Evolutionary conservation across 2,113 vertebrate genomes (phyloP).

Genomic region (Hipposideros armiger): DNA sequence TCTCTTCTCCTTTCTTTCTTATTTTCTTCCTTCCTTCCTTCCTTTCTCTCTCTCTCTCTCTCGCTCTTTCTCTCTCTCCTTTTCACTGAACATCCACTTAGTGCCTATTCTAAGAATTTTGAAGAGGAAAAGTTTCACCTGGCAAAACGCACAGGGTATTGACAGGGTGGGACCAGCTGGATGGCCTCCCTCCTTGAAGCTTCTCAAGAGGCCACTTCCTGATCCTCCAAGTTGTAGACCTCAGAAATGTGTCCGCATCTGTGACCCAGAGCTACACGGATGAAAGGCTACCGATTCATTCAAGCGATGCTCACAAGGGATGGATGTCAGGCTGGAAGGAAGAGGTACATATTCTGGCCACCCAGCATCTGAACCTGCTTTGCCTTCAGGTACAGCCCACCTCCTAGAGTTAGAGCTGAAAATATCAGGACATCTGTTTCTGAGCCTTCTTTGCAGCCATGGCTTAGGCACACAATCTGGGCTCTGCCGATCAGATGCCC

Average conservation of each 20-base stretch:
- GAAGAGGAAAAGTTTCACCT: constrained; percentile 50
- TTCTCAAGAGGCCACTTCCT: constrained; percentile 29
- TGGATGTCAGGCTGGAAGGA: background rate
- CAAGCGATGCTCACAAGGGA: background rate
- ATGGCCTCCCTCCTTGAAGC: background rate
- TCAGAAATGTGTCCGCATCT: background rate
- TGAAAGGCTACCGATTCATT: background rate
- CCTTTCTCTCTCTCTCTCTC: background rate
- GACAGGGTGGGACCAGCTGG: background rate
- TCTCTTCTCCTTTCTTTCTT: too few relatives aligned
- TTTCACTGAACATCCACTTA: background rate
- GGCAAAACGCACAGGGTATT: background rate
- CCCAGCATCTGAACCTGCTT: background rate
- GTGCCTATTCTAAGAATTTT: constrained; percentile 41
- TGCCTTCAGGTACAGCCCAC: background rate
- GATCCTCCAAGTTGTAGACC: background rate
- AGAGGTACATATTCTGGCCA: background rate
- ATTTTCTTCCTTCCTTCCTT: background rate
- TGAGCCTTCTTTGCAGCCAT: background rate
- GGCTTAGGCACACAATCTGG: fast-evolving
- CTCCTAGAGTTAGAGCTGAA: background rate
- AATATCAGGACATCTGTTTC: background rate
- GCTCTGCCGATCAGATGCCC: background rate
- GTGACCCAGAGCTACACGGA: background rate
- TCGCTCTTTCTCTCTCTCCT: too few relatives aligned